Conservation (phyloP, 2,113 vertebrate species). For the Aix galericulata region DNA sequence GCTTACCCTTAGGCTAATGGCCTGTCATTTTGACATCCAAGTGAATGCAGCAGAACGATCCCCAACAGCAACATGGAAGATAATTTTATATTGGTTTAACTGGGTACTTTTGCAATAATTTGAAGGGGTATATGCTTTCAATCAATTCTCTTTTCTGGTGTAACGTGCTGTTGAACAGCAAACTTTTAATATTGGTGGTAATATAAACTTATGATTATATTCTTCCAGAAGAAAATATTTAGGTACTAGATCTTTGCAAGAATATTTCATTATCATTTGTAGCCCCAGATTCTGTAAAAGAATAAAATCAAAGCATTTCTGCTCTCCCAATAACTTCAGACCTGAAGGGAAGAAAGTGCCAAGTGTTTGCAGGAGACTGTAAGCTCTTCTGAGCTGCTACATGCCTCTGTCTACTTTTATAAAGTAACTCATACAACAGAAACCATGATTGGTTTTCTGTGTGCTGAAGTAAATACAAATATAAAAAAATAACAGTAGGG, state of each 20-base stretch:
- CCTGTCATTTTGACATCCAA: constrained; percentile 57
- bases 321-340: constrained; percentile 13
- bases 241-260: background rate
- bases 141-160: background rate
- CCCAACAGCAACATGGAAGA: background rate
- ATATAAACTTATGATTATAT: background rate
- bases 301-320: background rate
- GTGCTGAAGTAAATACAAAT: constrained; percentile 28
- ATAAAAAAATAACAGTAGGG: constrained; percentile 43
- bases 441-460: constrained; percentile 6
- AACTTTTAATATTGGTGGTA: background rate
- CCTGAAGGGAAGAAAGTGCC: background rate
- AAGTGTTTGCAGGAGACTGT: background rate
- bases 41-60: constrained; percentile 32
- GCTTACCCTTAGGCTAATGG: constrained; percentile 34
- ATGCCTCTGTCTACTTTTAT: background rate
- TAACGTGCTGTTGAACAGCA: background rate
- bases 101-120: constrained; percentile 40
- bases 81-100: constrained; percentile 42
- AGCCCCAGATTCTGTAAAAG: background rate
- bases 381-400: constrained; percentile 4
- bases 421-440: constrained; percentile 21
- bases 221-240: constrained; percentile 7
- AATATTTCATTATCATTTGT: background rate
- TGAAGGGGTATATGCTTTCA: background rate